Evolutionary conservation across 1,140 invertebrate species (phyloP), one percentile per base, ranked within the genome.

Genomic region (Mamestra configurata): DNA sequence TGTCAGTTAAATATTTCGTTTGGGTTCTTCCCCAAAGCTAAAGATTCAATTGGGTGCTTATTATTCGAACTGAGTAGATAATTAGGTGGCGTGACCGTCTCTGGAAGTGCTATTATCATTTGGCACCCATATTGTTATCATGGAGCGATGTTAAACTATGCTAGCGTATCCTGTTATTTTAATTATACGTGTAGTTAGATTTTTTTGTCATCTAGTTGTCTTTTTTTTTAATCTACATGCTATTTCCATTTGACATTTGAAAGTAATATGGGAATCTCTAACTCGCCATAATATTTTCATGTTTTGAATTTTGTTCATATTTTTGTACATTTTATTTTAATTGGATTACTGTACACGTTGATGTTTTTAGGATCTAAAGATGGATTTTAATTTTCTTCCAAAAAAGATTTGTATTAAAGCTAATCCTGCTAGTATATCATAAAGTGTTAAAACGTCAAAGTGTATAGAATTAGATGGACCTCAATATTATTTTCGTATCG

Each of bases 91-190:
- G 15, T 49, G 43, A 37, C 7, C 18, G 11, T 66, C 61, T 49
- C 40, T 70, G 66, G 66, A 46, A 70, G 66, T 27, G 11, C 20
- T 40, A 27, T 49, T 70, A 70, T 70, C 66, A 46, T 46, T 70
- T 24, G 22, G 43, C 22, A 40, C 66, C 40, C 40, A 46, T 46
- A 49, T 70, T 70, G 40, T 70, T 70, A 70, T 70, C 66, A 70
- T 18, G 15, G 31, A 35, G 24, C 31, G 71, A 49, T 76, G 57
- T 76, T 59, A 76, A 76, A 76, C 55, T 76, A 76, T 76, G 73
- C 73, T 76, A 76, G 40, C 73, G 57, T 76, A 76, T 76, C 73
- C 73, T 76, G 73, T 76, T 49, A 49, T 76, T 49, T 6, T 64
- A 49, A 43, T 20, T 61, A 64, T 49, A 49, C 35, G 11, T 22